phyloP scores from a whole-genome alignment of 2,888 invertebrate species.

The Apotomis betuletana region DNA sequence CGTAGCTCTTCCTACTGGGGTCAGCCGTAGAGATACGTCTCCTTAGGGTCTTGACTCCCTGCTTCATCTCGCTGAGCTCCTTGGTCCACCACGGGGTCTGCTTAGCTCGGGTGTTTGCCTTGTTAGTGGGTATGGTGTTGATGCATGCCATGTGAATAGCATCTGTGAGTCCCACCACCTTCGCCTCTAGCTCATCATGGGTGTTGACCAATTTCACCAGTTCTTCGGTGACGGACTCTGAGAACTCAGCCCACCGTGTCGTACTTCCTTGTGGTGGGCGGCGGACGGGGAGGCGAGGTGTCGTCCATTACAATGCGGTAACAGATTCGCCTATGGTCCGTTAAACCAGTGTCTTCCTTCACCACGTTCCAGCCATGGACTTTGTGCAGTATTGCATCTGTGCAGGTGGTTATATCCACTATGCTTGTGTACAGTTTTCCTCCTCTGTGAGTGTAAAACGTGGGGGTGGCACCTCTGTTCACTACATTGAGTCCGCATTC shows the following conservation, averaged over 20 bases:
- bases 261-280: too few relatives aligned
- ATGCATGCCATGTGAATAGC: neutral
- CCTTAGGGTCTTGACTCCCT: neutral
- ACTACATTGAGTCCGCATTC: neutral
- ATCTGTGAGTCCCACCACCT: neutral
- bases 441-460: constrained; percentile 7
- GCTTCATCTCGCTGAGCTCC: neutral
- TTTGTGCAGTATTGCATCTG: neutral
- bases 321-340: neutral
- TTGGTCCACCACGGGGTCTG: neutral
- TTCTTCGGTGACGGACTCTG: too few relatives aligned
- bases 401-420: neutral
- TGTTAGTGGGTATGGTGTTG: neutral
- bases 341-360: neutral
- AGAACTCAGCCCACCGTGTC: too few relatives aligned
- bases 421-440: neutral
- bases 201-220: too few relatives aligned
- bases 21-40: neutral
- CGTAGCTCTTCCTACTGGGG: neutral
- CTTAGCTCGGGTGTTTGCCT: neutral
- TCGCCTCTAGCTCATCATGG: neutral
- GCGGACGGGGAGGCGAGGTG: too few relatives aligned
- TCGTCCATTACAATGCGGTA: neutral
- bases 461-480: neutral
- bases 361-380: neutral